Base-by-base conservation (phyloP, 2,113 vertebrate genomes). In the Acanthisitta chloris region DNA sequence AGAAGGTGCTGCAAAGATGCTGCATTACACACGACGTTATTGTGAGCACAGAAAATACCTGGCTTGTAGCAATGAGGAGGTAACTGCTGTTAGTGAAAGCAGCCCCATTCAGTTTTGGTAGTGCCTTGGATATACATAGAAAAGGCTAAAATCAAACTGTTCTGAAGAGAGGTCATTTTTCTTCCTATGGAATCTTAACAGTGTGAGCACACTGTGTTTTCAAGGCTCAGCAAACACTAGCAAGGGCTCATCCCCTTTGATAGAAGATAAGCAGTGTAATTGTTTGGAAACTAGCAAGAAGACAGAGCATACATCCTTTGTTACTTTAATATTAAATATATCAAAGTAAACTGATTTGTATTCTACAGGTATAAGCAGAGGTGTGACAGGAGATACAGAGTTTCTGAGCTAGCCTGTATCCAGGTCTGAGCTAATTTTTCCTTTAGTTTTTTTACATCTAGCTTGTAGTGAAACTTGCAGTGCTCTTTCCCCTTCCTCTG, bases 1-100 rank as follows among this genome's bases (percentile, higher is more conserved):
- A 76, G 38, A 93, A 90, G 74, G 83, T 81, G 52, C 46, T 77
- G 80, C 83, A 95, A 76, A 89, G 86, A 81, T 72, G 38, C 73
- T 86, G 45, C 21, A 6, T 51, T 86, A n/a, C 12, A 57, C 31
- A 28, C 1, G 2, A 54, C 42, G 34, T 70, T 86, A 23, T 77
- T 38, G 54, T 71, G 42, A 23, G 29, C 6, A 2, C 12, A 26
- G 46, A 33, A 52, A 83, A 67, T 71, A 59, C 17, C 15, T 42
- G 33, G 19, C 8, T 42, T 74, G 33, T 28, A 16, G n/a, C 14
- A 42, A 71, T 40, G 34, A 67, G 40, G 14, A 45, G 33, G 33
- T 77, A 86, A 38, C 43, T 71, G 19, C 45, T 59, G 6, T 43
- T n/a, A 26, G 21, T 79, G 28, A 57, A 73, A 48, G 76, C 42